Base-by-base conservation (phyloP, 2,797 vertebrate genomes). In the Cheirogaleus major region DNA sequence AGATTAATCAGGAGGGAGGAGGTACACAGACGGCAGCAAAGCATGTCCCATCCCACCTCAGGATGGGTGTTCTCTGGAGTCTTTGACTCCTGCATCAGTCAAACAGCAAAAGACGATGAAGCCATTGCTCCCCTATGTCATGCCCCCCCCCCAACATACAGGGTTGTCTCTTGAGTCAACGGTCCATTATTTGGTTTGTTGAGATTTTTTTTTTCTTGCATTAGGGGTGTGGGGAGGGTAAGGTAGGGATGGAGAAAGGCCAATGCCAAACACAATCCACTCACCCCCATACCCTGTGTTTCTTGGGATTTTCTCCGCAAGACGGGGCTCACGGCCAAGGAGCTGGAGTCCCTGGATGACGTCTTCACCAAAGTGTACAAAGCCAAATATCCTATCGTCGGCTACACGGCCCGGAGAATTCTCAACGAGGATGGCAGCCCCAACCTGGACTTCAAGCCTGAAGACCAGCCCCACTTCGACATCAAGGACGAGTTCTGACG, bases 381-480 rank as follows among this genome's bases (percentile, higher is more conserved):
- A 98, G 97, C 98, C 75, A 99, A 99, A 91, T 99, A 99, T 41
- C 99, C 99, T 45, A 99, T 99, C 14, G 99, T 99, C 45, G 99
- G 99, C 88, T 99, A 99, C 98, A 99, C 99, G 0, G 99, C 99
- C 10, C 98, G 99, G 14, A 98, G 99, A 35, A 99, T 99, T 96
- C 99, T 99, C 95, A 99, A 99, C 1, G 97, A 99, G 73, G 99
- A 99, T 0, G 99, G 99, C 75, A 99, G 99, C 95, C 99, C 99
- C 96, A 99, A 99, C 95, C 81, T 98, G 89, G 97, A 99, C 98
- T 99, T 99, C 92, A 99, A 98, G 98, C 99, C 99, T 0, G 99
- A 99, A 97, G 99, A 99, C 95, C 99, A 99, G 98, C 99, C 99
- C 61, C 98, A 99, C 69, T 99, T 99, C 96, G 98, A 98, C 55